Percentiles rank a stretch among this genome's conserved stretches.
Evolutionary conservation across 92 coral and sea anemone species (phyloP).

Genomic region (Scolanthus callimorphus): DNA sequence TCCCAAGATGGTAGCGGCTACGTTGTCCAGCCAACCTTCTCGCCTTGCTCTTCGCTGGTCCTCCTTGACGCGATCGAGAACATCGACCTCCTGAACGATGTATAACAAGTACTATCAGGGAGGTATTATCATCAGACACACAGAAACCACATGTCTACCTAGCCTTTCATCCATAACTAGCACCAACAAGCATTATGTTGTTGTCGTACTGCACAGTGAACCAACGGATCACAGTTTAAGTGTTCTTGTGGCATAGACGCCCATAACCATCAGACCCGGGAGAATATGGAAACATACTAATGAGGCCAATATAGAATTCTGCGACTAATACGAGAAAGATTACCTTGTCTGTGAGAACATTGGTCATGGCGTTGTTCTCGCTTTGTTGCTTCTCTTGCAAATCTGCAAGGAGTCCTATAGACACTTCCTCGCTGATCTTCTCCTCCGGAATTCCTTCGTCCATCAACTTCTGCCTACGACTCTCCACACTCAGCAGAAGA

Average conservation of each 20-base stretch:
- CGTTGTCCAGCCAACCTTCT: constrained; percentile 95
- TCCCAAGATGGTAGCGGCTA: constrained; percentile 81
- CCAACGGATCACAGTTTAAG: too few species aligned
- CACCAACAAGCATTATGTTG: too few species aligned
- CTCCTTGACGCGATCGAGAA: constrained; percentile 68
- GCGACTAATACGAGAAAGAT: too few species aligned
- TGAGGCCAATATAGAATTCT: too few species aligned
- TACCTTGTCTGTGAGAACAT: constrained; percentile 80
- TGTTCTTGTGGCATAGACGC: too few species aligned
- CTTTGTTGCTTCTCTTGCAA: constrained; percentile 87
- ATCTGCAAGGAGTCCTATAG: constrained; percentile 80
- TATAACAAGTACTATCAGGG: too few species aligned
- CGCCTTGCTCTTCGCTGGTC: constrained; percentile 95
- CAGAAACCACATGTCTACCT: too few species aligned
- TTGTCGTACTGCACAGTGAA: too few species aligned
- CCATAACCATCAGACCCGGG: too few species aligned
- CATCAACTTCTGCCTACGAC: constrained; percentile 49
- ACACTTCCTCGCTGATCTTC: constrained; percentile 65
- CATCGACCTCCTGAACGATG: constrained; percentile 53
- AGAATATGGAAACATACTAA: too few species aligned
- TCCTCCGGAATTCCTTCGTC: constrained; percentile 67
- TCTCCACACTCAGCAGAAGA: constrained; percentile 63
- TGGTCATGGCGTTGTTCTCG: constrained; percentile 82
- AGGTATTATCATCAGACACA: too few species aligned
- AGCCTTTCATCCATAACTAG: too few species aligned